Percentiles rank a stretch among this genome's conserved stretches.
These are phyloP conservation scores for Manis javanica DNA, from an alignment of 2,797 vertebrate species.

Conservation along the genomic window DNA sequence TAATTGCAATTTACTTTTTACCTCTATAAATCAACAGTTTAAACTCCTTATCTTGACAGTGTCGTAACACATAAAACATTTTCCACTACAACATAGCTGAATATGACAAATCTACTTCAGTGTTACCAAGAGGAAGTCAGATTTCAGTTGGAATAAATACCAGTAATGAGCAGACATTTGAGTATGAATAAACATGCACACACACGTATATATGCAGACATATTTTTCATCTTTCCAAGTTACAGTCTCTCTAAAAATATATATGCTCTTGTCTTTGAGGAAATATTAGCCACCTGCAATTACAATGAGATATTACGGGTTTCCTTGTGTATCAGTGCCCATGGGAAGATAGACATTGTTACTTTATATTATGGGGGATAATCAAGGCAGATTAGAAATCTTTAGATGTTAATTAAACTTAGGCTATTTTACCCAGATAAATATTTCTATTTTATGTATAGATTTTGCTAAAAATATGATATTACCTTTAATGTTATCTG, in stretches of 20 bases:
- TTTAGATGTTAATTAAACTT: background rate
- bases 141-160: conserved; percentile 5
- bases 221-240: background rate
- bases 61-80: background rate
- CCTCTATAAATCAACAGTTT: background rate
- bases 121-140: conserved; percentile 22
- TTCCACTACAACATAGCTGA: conserved; percentile 48
- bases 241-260: background rate
- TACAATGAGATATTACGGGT: background rate
- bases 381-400: background rate
- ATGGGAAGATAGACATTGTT: background rate
- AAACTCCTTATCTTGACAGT: background rate
- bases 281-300: background rate
- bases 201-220: background rate
- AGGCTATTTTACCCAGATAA: background rate
- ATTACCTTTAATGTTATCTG: background rate
- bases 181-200: background rate
- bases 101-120: conserved; percentile 24
- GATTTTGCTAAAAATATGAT: conserved; percentile 13
- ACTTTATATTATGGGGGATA: background rate
- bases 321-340: background rate
- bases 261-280: background rate
- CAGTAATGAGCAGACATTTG: background rate
- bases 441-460: background rate
- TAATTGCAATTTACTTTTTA: conserved; percentile 43